Percentiles rank a stretch among this genome's conserved stretches.
Conservation (phyloP, 2,888 invertebrate species). For the Eupithecia exiguata region DNA sequence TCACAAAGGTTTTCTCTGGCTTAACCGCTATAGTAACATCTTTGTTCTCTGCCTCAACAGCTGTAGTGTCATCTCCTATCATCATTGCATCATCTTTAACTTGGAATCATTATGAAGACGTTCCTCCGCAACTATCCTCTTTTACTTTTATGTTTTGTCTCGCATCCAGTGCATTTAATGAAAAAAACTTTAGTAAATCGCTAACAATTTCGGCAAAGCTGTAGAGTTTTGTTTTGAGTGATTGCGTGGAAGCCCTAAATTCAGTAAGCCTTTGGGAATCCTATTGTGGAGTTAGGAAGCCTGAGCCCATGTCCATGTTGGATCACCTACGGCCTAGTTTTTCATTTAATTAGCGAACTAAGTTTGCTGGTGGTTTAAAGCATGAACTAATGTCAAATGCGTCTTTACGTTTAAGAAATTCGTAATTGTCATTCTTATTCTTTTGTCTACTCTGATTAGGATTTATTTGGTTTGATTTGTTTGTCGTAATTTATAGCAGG, state of each 20-base stretch:
- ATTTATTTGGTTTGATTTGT: background rate
- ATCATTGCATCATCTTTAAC: background rate
- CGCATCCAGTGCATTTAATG: background rate
- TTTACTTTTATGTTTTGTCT: background rate
- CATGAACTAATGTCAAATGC: background rate
- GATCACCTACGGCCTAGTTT: slow-evolving; percentile 36
- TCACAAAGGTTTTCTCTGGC: background rate
- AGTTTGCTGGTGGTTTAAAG: slow-evolving; percentile 16
- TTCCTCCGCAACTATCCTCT: background rate
- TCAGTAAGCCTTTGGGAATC: slow-evolving; percentile 42
- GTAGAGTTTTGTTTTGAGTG: slow-evolving; percentile 18
- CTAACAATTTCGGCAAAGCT: background rate
- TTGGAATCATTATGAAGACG: background rate
- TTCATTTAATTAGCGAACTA: slow-evolving; percentile 43
- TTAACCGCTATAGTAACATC: background rate
- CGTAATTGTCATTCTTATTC: background rate
- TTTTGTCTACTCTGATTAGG: background rate
- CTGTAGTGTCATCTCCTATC: background rate
- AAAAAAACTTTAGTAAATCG: background rate
- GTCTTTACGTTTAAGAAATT: background rate
- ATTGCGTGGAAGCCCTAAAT: slow-evolving; percentile 40
- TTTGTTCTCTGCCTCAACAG: background rate
- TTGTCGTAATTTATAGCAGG: background rate
- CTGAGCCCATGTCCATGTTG: slow-evolving; percentile 31
- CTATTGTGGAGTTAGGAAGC: slow-evolving; percentile 40